Evolutionary conservation across 2,888 invertebrate species (phyloP).

Genomic region (Eubasilissa splendida): DNA sequence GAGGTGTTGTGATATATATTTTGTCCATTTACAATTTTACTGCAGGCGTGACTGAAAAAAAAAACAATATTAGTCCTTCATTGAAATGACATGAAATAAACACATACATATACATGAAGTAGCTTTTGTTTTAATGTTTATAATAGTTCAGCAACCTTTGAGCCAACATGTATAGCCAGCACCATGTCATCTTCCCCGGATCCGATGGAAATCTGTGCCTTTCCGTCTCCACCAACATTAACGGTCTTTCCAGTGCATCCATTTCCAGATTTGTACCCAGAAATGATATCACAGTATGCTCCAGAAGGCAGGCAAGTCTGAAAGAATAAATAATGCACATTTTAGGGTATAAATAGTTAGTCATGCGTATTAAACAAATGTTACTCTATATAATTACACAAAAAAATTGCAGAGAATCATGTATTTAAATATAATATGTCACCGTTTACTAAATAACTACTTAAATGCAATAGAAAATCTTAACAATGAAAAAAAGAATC

Average conservation of each 20-base stretch:
- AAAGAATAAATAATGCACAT: conserved; percentile 43
- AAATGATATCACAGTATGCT: conserved; percentile 85
- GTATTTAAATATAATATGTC: background rate
- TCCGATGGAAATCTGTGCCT: conserved; percentile 72
- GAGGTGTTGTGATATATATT: too few species aligned
- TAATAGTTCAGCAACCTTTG: conserved; percentile 61
- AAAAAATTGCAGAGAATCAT: background rate
- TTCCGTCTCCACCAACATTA: conserved; percentile 73
- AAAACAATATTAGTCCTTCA: too few species aligned
- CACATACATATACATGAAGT: too few species aligned
- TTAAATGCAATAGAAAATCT: too few species aligned
- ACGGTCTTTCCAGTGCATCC: conserved; percentile 78
- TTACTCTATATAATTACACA: too few species aligned
- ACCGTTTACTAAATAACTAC: too few species aligned
- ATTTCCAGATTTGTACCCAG: conserved; percentile 71
- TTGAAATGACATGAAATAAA: too few species aligned
- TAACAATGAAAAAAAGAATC: too few species aligned
- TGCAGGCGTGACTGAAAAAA: too few species aligned
- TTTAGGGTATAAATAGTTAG: too few species aligned
- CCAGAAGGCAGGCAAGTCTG: conserved; percentile 80
- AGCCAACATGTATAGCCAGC: conserved; percentile 76
- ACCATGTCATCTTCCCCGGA: conserved; percentile 74
- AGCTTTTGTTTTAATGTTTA: too few species aligned
- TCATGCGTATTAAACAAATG: background rate
- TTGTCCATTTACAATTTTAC: too few species aligned